Percentiles rank a stretch among this genome's conserved stretches.
These are phyloP conservation scores for Conger conger DNA, from an alignment of 2,113 vertebrate genomes.

Conservation along the genomic window DNA sequence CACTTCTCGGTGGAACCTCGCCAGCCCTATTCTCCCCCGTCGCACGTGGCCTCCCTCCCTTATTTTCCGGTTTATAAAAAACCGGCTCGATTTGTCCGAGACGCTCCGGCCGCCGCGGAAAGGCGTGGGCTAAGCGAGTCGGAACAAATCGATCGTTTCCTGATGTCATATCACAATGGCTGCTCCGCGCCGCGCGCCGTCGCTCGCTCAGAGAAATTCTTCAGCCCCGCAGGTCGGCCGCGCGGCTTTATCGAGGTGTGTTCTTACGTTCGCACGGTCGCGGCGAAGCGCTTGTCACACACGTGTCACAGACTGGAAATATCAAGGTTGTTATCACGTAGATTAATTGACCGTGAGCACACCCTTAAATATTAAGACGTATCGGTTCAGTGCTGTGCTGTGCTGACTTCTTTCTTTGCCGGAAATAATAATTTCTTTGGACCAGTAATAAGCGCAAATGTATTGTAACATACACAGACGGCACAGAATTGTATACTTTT, in stretches of 20 bases:
- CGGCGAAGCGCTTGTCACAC: background rate
- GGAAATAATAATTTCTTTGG: background rate
- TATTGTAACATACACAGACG: background rate
- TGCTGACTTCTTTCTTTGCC: background rate
- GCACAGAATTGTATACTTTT: too few species aligned
- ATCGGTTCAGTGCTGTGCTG: background rate
- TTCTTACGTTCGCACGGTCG: background rate
- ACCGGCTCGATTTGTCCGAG: background rate
- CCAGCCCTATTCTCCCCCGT: background rate
- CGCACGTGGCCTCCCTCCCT: too few species aligned
- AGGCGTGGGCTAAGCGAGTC: background rate
- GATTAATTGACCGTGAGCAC: background rate
- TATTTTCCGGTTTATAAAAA: background rate
- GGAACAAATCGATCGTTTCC: background rate
- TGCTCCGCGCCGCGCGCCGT: background rate
- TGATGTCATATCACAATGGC: background rate
- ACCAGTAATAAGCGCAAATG: too few species aligned
- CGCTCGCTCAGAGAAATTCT: background rate
- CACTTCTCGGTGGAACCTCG: background rate
- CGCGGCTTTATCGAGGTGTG: background rate
- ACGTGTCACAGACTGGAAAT: background rate
- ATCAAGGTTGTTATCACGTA: background rate
- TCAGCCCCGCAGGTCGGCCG: too few species aligned
- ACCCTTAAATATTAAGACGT: background rate
- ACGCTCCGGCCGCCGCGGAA: background rate